Conservation (phyloP, 2,113 vertebrate species). For the Lophochroa leadbeateri region DNA sequence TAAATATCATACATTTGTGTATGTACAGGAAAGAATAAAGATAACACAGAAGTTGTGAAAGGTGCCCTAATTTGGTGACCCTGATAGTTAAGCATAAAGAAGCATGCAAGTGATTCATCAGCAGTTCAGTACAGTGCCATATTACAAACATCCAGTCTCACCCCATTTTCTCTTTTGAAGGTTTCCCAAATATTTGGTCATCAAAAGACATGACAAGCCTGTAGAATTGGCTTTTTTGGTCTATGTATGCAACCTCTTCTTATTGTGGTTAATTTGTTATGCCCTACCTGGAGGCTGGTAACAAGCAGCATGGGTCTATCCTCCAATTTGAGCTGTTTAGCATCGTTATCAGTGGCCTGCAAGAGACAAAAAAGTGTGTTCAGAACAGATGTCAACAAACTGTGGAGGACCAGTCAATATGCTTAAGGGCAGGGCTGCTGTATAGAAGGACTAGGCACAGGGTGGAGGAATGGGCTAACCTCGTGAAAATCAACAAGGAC, state of each 20-base stretch:
- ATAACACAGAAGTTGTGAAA: neutral
- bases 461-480: neutral
- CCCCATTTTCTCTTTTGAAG: neutral
- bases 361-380: neutral
- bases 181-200: neutral
- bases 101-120: neutral
- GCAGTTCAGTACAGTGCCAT: fast-evolving
- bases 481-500: neutral
- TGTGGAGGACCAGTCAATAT: neutral
- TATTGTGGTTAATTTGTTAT: neutral
- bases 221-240: neutral
- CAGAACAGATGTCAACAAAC: neutral
- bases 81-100: neutral
- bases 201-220: neutral
- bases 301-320: neutral
- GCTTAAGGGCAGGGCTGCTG: neutral
- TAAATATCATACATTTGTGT: neutral
- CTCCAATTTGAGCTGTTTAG: neutral
- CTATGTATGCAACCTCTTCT: neutral
- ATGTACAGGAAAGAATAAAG: neutral
- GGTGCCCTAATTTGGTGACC: neutral
- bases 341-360: neutral
- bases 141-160: neutral
- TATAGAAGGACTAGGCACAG: neutral
- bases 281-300: neutral